phyloP scores from a whole-genome alignment of 2,113 vertebrate genomes.

The Myanophis thanlyinensis region DNA sequence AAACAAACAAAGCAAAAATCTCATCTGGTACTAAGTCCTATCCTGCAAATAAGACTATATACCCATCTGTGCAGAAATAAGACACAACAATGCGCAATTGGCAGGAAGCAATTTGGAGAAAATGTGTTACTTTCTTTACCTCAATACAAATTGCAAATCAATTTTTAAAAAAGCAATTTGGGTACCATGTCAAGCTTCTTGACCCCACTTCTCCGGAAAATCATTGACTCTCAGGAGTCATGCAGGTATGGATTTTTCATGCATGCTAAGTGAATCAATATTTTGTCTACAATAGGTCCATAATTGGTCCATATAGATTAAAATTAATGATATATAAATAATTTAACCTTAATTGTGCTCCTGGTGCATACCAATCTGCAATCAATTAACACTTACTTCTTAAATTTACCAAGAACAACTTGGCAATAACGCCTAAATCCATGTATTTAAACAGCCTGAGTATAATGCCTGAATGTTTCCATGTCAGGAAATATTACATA shows the following conservation, averaged over 20 bases:
- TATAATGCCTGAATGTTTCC: not conserved
- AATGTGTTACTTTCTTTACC: not conserved
- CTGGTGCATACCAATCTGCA: slow-evolving; percentile 22
- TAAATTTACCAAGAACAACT: slow-evolving; percentile 19
- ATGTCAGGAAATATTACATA: not conserved
- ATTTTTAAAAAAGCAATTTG: not conserved
- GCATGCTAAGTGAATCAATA: not conserved
- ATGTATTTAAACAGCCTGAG: slow-evolving; percentile 3
- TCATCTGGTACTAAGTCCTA: not conserved
- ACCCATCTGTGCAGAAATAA: not conserved
- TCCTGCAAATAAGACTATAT: not conserved
- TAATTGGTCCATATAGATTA: slow-evolving; percentile 7
- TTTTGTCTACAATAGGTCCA: slow-evolving; percentile 12
- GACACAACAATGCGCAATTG: not conserved
- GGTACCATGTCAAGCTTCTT: not conserved
- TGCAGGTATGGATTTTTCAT: not conserved
- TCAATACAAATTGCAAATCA: not conserved
- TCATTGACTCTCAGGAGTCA: not conserved
- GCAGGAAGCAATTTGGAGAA: not conserved
- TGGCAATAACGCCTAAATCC: slow-evolving; percentile 12
- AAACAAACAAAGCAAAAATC: not conserved
- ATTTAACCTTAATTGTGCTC: slow-evolving; percentile 38
- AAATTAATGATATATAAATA: slow-evolving; percentile 31
- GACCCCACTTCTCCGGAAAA: not conserved
- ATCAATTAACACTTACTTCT: slow-evolving; percentile 31